A percentile compares a stretch with the other conserved stretches of the same genome.
These are phyloP conservation scores for Danionella dracula DNA, from an alignment of 2,797 vertebrate genomes.

Conservation along the genomic window DNA sequence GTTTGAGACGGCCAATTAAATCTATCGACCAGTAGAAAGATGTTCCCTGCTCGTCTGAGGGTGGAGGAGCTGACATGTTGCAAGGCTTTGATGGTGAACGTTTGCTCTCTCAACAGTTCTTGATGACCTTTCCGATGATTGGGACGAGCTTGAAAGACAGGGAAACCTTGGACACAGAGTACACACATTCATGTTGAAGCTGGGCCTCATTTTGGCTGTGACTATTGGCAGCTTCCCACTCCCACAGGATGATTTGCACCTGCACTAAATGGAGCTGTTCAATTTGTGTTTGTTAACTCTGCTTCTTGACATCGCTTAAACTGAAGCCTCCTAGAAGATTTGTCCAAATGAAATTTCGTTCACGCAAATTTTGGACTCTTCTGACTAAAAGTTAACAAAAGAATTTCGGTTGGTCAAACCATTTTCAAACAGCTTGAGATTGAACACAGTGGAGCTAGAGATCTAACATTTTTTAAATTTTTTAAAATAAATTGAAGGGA, in stretches of 20 bases:
- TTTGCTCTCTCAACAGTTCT: background rate
- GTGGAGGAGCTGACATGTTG: background rate
- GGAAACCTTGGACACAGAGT: background rate
- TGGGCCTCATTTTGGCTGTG: conserved; percentile 17
- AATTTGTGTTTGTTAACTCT: conserved; percentile 20
- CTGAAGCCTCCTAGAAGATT: background rate
- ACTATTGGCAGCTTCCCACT: conserved; percentile 27
- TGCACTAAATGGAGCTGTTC: conserved; percentile 14
- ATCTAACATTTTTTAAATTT: too few relatives aligned
- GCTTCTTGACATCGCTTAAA: background rate
- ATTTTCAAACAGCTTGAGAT: too few relatives aligned
- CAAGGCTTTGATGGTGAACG: background rate
- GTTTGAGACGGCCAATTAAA: conserved; percentile 5
- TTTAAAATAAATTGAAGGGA: too few relatives aligned
- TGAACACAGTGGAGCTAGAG: too few relatives aligned
- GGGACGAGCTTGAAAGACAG: background rate
- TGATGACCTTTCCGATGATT: conserved; percentile 8
- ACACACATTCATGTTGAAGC: background rate
- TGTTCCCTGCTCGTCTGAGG: background rate
- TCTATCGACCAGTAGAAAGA: conserved; percentile 3
- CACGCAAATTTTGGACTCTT: too few relatives aligned
- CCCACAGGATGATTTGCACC: conserved; percentile 47
- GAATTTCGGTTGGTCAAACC: too few relatives aligned
- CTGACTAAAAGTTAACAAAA: too few relatives aligned
- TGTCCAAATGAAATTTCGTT: too few relatives aligned